Conservation (phyloP, 2,888 invertebrate species). For the Notodonta ziczac region DNA sequence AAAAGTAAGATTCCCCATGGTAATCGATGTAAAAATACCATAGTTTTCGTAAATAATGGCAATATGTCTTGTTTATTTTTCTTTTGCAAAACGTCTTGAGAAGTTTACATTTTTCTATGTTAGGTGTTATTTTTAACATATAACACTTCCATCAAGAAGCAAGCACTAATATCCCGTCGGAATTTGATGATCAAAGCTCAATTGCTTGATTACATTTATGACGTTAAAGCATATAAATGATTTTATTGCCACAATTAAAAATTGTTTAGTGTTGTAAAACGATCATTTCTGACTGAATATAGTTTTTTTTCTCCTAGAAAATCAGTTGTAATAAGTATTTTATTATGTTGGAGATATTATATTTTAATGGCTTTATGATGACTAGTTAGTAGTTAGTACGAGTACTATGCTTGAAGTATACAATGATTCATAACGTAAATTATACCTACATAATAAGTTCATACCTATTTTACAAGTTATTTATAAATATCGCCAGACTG, state of each 20-base stretch:
- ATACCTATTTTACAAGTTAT: no score
- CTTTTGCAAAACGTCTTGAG: no score
- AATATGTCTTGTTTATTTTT: background rate
- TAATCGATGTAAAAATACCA: no score
- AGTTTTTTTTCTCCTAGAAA: background rate
- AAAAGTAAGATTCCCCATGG: no score
- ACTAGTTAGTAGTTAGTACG: background rate
- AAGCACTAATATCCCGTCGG: constrained; percentile 10
- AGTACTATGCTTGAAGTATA: background rate
- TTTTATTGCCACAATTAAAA: constrained; percentile 18
- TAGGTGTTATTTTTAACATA: background rate
- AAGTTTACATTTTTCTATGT: no score
- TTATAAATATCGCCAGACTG: no score
- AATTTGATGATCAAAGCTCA: constrained; percentile 17
- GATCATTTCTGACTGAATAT: background rate
- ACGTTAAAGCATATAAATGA: constrained; percentile 15
- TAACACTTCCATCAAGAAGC: constrained; percentile 1
- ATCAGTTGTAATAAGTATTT: background rate
- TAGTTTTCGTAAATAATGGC: no score
- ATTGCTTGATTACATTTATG: constrained; percentile 19
- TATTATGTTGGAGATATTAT: background rate
- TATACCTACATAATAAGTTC: no score
- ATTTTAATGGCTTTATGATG: background rate
- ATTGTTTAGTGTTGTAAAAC: constrained; percentile 3
- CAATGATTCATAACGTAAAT: no score